These are phyloP conservation scores for Smithornis capensis DNA, from an alignment of 2,113 vertebrate genomes.

Conservation along the genomic window DNA sequence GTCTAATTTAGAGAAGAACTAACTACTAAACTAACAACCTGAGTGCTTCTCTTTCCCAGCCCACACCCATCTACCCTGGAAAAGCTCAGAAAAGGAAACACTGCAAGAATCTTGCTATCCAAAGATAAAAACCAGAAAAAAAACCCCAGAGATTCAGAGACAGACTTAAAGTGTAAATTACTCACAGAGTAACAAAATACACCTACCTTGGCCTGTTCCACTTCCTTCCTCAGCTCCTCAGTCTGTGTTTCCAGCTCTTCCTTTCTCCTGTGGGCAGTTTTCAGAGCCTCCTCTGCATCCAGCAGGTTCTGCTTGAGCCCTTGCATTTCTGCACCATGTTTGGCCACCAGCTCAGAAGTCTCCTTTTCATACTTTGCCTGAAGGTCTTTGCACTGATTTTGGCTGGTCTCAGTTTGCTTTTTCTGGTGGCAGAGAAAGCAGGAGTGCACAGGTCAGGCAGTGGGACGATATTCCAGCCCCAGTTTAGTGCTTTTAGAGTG, in stretches of 20 bases:
- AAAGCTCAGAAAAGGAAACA: not conserved
- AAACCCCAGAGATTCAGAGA: not conserved
- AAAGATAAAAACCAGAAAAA: not conserved
- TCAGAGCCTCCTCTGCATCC: slow-evolving; percentile 73
- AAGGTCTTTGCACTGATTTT: slow-evolving; percentile 75
- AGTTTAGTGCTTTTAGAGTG: not conserved
- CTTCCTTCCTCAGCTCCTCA: slow-evolving; percentile 79
- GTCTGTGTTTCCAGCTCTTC: slow-evolving; percentile 74
- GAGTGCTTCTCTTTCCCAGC: not conserved
- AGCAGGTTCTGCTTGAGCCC: slow-evolving; percentile 68
- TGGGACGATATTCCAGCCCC: fast-evolving
- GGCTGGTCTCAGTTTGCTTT: slow-evolving; percentile 64
- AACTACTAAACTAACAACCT: not conserved
- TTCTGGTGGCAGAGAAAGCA: slow-evolving; percentile 57
- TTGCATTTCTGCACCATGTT: slow-evolving; percentile 70
- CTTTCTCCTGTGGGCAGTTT: slow-evolving; percentile 66
- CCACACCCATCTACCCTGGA: not conserved
- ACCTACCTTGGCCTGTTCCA: slow-evolving; percentile 84
- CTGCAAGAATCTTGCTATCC: not conserved
- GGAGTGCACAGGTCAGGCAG: not conserved
- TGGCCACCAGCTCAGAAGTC: slow-evolving; percentile 66
- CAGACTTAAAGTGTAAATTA: not conserved
- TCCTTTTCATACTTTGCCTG: slow-evolving; percentile 77
- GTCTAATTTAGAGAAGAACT: not conserved
- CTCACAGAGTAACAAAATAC: not conserved